These are phyloP conservation scores for Montifringilla adamsi DNA, from an alignment of 2,113 vertebrate genomes.

Conservation along the genomic window DNA sequence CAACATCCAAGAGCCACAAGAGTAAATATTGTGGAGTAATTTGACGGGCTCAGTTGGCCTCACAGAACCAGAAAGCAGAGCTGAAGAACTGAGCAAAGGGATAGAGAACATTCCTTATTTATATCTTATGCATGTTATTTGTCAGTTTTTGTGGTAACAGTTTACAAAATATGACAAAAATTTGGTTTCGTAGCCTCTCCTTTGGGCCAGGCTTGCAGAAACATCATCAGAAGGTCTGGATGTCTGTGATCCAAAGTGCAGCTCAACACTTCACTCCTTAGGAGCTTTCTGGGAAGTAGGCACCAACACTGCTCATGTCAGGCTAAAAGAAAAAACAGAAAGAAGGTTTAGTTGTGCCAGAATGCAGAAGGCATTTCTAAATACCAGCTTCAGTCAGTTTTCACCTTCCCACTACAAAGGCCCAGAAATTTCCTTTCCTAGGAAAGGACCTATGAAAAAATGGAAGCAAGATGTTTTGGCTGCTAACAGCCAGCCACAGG, in stretches of 20 bases:
- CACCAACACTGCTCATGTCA: slow-evolving; percentile 33
- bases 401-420: neutral
- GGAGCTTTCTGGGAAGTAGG: neutral
- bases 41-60: neutral
- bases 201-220: neutral
- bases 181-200: neutral
- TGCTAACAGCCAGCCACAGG: neutral
- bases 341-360: neutral
- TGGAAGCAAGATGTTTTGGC: neutral
- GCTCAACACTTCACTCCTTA: neutral
- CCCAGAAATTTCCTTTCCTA: neutral
- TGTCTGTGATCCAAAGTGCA: neutral
- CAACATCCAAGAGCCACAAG: neutral
- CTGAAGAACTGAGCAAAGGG: neutral
- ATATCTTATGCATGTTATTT: neutral
- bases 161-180: slow-evolving; percentile 1
- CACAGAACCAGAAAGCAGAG: neutral
- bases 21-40: neutral
- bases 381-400: neutral
- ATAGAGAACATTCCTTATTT: neutral
- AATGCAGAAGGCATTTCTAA: neutral
- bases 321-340: slow-evolving; percentile 40
- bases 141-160: neutral
- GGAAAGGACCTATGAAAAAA: neutral
- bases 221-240: neutral